Conservation (phyloP, 2,113 vertebrate species). For the Notiomystis cincta region DNA sequence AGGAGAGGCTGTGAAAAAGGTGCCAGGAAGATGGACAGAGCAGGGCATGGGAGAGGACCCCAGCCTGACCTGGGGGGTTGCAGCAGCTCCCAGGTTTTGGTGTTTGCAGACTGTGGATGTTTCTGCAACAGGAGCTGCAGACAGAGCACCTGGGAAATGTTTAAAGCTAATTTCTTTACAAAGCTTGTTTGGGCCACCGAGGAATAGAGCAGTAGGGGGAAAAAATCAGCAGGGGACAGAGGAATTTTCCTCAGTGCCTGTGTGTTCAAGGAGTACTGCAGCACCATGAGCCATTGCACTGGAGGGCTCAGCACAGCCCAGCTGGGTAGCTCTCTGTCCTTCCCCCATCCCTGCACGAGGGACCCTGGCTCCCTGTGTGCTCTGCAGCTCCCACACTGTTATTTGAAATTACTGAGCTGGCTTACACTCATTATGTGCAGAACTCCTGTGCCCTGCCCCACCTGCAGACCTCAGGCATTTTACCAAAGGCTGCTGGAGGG, state of each 20-base stretch:
- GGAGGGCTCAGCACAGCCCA: background rate
- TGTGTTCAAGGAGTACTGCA: background rate
- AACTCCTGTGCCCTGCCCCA: background rate
- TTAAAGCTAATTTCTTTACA: background rate
- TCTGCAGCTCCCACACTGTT: background rate
- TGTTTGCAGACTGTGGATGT: background rate
- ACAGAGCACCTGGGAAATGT: background rate
- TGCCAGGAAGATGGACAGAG: background rate
- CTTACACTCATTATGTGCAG: fast-evolving
- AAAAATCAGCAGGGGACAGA: background rate
- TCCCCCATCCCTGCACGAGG: background rate
- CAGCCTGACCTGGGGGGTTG: background rate
- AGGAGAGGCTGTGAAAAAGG: background rate
- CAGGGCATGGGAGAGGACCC: background rate
- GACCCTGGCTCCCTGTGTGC: fast-evolving
- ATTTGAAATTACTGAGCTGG: background rate
- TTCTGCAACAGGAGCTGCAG: background rate
- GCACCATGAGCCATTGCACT: background rate
- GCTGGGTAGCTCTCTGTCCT: background rate
- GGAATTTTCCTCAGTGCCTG: background rate
- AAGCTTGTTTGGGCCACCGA: background rate
- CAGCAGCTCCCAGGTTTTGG: background rate
- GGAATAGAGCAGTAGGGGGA: background rate
- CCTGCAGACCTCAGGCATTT: background rate
- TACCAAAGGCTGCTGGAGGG: background rate